Base-by-base conservation (phyloP, 2,797 vertebrate species). In the Platalea minor region DNA sequence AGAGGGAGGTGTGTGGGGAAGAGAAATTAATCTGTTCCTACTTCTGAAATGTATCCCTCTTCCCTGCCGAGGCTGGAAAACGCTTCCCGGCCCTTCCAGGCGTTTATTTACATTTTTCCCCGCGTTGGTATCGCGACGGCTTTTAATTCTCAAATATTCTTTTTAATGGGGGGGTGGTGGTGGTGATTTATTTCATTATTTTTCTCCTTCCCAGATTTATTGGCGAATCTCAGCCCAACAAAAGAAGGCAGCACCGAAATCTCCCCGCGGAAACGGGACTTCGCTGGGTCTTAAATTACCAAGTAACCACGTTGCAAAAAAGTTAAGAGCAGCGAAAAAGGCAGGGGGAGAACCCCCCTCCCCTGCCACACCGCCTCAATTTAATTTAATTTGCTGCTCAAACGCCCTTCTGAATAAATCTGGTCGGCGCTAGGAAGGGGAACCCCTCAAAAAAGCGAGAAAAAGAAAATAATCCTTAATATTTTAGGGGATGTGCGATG, bases 151-250 rank as follows among this genome's bases (percentile, higher is more conserved):
- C 48, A 57, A 53, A 73, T 57, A 59, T 78, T 37, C 35, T 29
- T 16, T 35, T 79, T 72, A 13, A 28, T 28, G 7, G 17, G 11
- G 9, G 6, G 18, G 50, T 26, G 10, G 50, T 26, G 10, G 46
- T 3, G 45, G 76, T 69, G 70, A 85, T 92, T 80, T 65, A 85
- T 82, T 82, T 78, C 74, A 50, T 86, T 25, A 45, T 81, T 89
- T 65, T 85, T 91, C 54, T 94, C 82, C 85, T 78, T n/a, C 76
- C 54, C 91, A 95, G 93, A 95, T 96, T 59, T 92, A 83, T 93
- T 82, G 94, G 86, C 57, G 82, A 63, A 75, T 59, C 80, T 57
- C 85, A 46, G 63, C 77, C 69, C 88, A 91, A 91, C 94, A 93
- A 91, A 93, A 91, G 94, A 39, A 57, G 53, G 86, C 85, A 88